phyloP scores from a whole-genome alignment of 1,140 invertebrate genomes.

The Coelopa frigida region DNA sequence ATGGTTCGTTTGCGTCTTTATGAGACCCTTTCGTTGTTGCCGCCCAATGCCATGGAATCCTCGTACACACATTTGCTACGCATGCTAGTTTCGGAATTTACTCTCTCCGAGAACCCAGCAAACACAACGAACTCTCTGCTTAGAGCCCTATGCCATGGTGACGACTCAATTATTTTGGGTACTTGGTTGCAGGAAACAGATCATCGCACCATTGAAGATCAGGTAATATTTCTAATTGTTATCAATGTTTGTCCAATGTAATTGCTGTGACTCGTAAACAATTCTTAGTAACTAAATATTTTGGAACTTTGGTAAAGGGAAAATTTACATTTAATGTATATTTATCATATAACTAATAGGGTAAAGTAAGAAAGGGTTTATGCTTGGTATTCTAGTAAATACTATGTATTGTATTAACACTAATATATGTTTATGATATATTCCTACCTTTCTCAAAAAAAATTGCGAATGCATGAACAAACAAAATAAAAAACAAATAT shows the following conservation, averaged over 20 bases:
- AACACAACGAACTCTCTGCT: slow-evolving; percentile 90
- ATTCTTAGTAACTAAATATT: too few species aligned
- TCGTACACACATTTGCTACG: slow-evolving; percentile 80
- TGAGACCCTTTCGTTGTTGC: slow-evolving; percentile 78
- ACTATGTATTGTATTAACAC: too few species aligned
- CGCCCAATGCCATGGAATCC: slow-evolving; percentile 74
- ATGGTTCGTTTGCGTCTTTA: slow-evolving; percentile 87
- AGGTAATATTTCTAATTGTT: slow-evolving; percentile 54
- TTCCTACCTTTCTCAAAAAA: too few species aligned
- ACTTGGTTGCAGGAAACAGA: slow-evolving; percentile 92
- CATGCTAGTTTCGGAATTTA: slow-evolving; percentile 96
- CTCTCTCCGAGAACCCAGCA: slow-evolving; percentile 87
- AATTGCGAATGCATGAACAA: background rate
- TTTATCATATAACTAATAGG: too few species aligned
- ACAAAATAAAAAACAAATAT: background rate
- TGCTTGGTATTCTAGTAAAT: too few species aligned
- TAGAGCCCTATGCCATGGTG: slow-evolving; percentile 78
- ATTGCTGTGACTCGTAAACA: background rate
- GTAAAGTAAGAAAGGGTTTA: too few species aligned
- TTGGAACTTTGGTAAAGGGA: too few species aligned
- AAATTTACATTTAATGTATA: too few species aligned
- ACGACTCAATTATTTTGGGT: slow-evolving; percentile 80
- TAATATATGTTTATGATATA: too few species aligned
- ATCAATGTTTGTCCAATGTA: too few species aligned
- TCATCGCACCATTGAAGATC: slow-evolving; percentile 94